These are phyloP conservation scores for Heliconius cydno DNA, from an alignment of 2,888 invertebrate species.

Conservation along the genomic window DNA sequence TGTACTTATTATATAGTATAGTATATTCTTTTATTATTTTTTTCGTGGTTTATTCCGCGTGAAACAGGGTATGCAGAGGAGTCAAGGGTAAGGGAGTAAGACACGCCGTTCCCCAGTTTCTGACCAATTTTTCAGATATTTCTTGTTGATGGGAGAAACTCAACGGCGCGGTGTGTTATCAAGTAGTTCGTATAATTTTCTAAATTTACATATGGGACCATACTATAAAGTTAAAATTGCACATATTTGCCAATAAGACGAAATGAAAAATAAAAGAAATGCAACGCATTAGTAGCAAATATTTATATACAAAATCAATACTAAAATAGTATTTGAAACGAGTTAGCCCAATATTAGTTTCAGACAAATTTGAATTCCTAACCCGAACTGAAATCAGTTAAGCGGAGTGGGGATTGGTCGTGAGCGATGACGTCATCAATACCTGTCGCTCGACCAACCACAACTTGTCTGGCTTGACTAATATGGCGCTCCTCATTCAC, in stretches of 20 bases:
- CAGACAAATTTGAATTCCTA: conserved; percentile 58
- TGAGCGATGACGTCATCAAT: conserved; percentile 80
- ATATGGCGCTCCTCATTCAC: conserved; percentile 56
- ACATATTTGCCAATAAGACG: background rate
- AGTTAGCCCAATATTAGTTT: conserved; percentile 34
- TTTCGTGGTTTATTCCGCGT: too few species aligned
- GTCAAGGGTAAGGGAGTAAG: too few species aligned
- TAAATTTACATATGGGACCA: background rate
- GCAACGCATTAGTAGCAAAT: background rate
- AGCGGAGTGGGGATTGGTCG: conserved; percentile 68
- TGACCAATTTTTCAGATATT: too few species aligned
- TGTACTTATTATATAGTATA: background rate
- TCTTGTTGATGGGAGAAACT: too few species aligned
- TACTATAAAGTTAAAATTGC: background rate
- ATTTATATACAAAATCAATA: conserved; percentile 18
- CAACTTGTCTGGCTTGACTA: conserved; percentile 54
- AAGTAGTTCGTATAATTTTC: too few species aligned
- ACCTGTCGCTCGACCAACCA: conserved; percentile 70
- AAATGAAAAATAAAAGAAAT: background rate
- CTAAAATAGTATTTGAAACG: conserved; percentile 28
- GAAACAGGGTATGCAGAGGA: too few species aligned
- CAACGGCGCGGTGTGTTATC: too few species aligned
- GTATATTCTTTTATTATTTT: too few species aligned
- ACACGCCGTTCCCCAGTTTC: too few species aligned
- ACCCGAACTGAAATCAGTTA: conserved; percentile 76